These are phyloP conservation scores for Catostomus latipinnis DNA, from an alignment of 2,797 vertebrate species.

Conservation along the genomic window DNA sequence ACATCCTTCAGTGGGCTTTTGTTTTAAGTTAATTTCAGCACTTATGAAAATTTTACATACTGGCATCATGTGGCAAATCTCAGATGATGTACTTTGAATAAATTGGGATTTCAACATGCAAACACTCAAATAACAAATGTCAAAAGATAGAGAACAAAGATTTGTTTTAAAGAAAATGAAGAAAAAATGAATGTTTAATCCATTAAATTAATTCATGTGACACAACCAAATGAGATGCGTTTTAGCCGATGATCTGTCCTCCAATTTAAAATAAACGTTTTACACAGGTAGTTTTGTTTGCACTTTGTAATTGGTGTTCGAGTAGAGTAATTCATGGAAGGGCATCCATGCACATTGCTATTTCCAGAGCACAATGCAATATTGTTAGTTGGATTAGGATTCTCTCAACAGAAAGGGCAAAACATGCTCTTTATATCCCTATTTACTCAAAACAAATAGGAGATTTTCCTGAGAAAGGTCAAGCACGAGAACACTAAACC, in stretches of 20 bases:
- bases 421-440: not conserved
- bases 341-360: not conserved
- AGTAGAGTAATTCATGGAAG: not conserved
- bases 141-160: not conserved
- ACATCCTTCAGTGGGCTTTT: not conserved
- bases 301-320: constrained; percentile 1
- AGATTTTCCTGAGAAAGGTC: not conserved
- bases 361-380: not conserved
- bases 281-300: not conserved
- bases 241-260: constrained; percentile 3
- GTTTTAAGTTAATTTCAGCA: not conserved
- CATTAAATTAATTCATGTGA: constrained; percentile 13
- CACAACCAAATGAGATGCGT: not conserved
- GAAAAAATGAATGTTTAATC: not conserved
- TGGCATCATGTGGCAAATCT: not conserved
- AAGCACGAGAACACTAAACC: constrained; percentile 7
- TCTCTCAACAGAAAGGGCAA: not conserved
- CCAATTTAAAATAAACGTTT: not conserved
- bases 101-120: constrained; percentile 6
- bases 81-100: constrained; percentile 11
- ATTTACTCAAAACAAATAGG: not conserved
- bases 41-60: not conserved
- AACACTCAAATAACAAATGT: constrained; percentile 7
- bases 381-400: not conserved
- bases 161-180: not conserved